Base-by-base conservation (phyloP, 2,797 vertebrate genomes). In the Erethizon dorsatum region DNA sequence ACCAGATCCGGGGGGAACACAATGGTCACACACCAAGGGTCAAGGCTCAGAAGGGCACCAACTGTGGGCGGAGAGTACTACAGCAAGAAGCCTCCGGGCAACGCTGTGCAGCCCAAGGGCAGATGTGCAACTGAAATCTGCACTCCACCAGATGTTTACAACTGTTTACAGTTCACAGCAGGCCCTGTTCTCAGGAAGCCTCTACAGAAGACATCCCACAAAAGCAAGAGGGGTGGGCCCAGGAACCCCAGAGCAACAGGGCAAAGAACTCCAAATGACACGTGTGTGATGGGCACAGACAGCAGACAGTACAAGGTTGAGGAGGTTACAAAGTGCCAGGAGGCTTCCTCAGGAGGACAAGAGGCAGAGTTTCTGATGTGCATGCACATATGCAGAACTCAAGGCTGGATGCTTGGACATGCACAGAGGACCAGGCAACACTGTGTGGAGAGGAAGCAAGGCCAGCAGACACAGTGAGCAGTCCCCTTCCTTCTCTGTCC, bases 231-330 rank as follows among this genome's bases (percentile, higher is more conserved):
- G 28, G 31, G 50, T 24, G 59, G 56, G 15, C 31, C 67, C 47
- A 14, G 11, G 1, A 33, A 50, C 22, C 69, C 37, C 28, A 82
- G 54, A 1, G 20, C 0, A 54, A 33, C 0, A 33, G 15, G 26
- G 18, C 52, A 31, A 56, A 37, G 24, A 24, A 15, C n/a, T 41
- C 5, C 47, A 80, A 14, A 56, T 28, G n/a, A 17, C 33, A 5
- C 2, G 2, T 18, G 14, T 0, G 1, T 1, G 6, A 8, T 1
- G 41, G 65, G 15, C 20, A 11, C 4, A 24, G 7, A 41, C 3
- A 7, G 50, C 13, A 24, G 86, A 45, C 1, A 28, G 52, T 3
- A 12, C 54, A n/a, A n/a, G 28, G 13, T 12, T 59, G 61, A 59
- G 9, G 41, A 37, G 80, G 52, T 3, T 5, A 5, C 52, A 31